Conservation (phyloP, 2,113 vertebrate genomes). For the Hemicordylus capensis region DNA sequence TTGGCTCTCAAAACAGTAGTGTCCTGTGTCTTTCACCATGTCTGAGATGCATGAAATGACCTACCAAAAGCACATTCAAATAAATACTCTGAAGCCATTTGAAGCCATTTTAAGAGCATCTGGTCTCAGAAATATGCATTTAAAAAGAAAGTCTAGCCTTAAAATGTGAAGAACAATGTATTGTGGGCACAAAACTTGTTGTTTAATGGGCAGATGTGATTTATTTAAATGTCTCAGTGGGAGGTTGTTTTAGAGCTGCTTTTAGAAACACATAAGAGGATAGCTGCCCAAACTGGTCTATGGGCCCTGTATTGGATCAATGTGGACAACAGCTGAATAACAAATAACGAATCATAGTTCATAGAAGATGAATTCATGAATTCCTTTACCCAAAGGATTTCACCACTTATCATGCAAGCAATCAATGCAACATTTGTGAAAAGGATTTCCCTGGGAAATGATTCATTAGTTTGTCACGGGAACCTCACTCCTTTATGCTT, state of each 20-base stretch:
- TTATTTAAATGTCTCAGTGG: not conserved
- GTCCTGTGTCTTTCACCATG: slow-evolving; percentile 33
- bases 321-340: not conserved
- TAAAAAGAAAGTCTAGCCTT: not conserved
- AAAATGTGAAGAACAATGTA: not conserved
- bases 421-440: not conserved
- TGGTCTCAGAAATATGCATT: rapidly evolving
- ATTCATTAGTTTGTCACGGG: not conserved
- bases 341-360: not conserved
- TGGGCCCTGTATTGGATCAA: no score
- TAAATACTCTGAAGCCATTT: slow-evolving; percentile 20
- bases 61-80: slow-evolving; percentile 30
- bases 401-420: not conserved
- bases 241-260: not conserved
- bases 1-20: slow-evolving; percentile 22
- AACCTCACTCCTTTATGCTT: not conserved
- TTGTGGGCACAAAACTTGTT: not conserved
- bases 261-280: not conserved
- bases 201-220: not conserved
- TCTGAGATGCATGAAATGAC: slow-evolving; percentile 43
- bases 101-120: not conserved
- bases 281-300: not conserved
- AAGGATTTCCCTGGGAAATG: not conserved
- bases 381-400: not conserved
- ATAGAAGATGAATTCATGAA: not conserved